Evolutionary conservation across 2,113 vertebrate genomes (phyloP), one percentile per base, ranked within the genome.

Genomic region (Pterocles burchelli): DNA sequence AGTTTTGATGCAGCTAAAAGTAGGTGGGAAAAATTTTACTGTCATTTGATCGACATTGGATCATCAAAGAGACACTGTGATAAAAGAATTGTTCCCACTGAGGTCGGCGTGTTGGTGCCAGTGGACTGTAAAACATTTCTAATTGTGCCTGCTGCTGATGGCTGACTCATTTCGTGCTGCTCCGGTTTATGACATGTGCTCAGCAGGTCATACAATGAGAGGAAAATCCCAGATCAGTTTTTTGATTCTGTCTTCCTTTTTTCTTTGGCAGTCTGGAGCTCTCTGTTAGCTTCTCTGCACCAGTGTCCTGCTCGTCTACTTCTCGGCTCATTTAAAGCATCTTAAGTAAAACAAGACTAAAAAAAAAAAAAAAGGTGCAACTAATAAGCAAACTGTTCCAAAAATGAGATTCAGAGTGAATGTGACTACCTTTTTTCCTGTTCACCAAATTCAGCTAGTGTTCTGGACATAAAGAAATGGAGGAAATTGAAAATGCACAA

Each of bases 81-180:
- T 59, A 72, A 51, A 79, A 46, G 41, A 26, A 13, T 12, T 5
- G 4, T n/a, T 46, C 75, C 55, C 58, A 26, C 26, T 0, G 0
- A 54, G 34, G 15, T 11, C 17, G 17, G 55, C 0, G 0, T 9
- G 45, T 7, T 68, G 9, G 0, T 34, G 21, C 54, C 54, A 28
- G 10, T 19, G 38, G 38, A 34, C 24, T 66, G 49, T 45, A 49
- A 90, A 88, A 51, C 16, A 41, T 72, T 52, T 33, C 74, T 4
- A n/a, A 5, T 57, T 86, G 74, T 49, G 41, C 38, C 57, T 62
- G n/a, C 48, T 83, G 63, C 41, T 70, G 62, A 17, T 1, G 5
- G 33, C 73, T 88, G 70, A 24, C 31, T 72, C 7, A 1, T 41
- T 21, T 51, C 22, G 0, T 8, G 21, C 61, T 91, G 95, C n/a